These are phyloP conservation scores for Coelopa pilipes DNA, from an alignment of 2,888 invertebrate genomes.

Conservation along the genomic window DNA sequence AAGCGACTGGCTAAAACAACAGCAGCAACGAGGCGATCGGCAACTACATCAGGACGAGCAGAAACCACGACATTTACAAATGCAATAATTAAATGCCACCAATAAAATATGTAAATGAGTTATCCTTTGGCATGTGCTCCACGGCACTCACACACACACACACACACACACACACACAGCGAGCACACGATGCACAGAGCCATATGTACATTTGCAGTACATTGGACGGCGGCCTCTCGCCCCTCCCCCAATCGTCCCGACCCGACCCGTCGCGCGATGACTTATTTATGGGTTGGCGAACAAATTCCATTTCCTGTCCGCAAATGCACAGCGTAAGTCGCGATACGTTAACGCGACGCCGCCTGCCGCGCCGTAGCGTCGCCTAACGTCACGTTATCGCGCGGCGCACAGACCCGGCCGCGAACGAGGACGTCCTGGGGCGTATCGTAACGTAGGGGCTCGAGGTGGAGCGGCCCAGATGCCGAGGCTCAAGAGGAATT, in stretches of 20 bases:
- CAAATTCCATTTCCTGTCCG: conserved; percentile 58
- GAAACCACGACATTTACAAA: conserved; percentile 48
- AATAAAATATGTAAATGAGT: conserved; percentile 63
- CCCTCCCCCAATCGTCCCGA: too few relatives aligned
- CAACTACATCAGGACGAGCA: not conserved
- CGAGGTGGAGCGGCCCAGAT: too few relatives aligned
- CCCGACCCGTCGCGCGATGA: conserved; percentile 27
- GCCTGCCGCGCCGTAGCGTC: not conserved
- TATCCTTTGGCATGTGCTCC: conserved; percentile 43
- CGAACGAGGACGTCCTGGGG: too few relatives aligned
- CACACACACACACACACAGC: conserved; percentile 37
- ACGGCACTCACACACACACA: conserved; percentile 32
- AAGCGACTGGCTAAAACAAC: conserved; percentile 1
- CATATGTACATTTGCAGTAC: not conserved
- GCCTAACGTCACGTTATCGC: too few relatives aligned
- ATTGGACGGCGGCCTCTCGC: not conserved
- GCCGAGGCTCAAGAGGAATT: too few relatives aligned
- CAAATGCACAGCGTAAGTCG: conserved; percentile 40
- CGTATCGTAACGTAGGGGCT: too few relatives aligned
- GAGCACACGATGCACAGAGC: conserved; percentile 27
- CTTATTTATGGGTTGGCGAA: conserved; percentile 55
- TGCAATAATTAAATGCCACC: conserved; percentile 63
- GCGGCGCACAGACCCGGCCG: too few relatives aligned
- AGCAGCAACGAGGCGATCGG: not conserved
- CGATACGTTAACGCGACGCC: not conserved